These are phyloP conservation scores for Tyrophagus putrescentiae DNA, from an alignment of 1,140 invertebrate species.

Conservation along the genomic window DNA sequence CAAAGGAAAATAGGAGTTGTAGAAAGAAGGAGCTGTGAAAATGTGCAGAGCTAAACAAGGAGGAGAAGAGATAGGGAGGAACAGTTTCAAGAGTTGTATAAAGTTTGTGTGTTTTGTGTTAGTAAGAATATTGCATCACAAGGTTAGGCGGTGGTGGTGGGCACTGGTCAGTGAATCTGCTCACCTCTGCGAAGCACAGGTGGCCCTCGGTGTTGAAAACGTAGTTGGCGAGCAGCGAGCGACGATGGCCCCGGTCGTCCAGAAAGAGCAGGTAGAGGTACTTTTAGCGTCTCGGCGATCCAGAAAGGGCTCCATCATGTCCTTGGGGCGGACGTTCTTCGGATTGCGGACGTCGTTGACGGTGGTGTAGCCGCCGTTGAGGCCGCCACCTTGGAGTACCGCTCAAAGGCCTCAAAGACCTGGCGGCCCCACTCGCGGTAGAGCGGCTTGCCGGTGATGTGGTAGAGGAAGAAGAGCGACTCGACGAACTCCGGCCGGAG, in stretches of 20 bases:
- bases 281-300: constrained; percentile 77
- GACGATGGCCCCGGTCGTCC: constrained; percentile 47
- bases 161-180: neutral
- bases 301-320: constrained; percentile 91
- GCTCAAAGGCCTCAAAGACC: constrained; percentile 34
- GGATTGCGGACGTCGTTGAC: constrained; percentile 69
- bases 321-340: constrained; percentile 54
- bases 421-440: constrained; percentile 93
- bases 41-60: no score
- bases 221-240: constrained; percentile 61
- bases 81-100: no score
- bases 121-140: no score
- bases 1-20: no score
- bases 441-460: constrained; percentile 69
- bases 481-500: constrained; percentile 83
- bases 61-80: no score
- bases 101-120: no score
- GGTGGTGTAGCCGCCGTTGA: constrained; percentile 66
- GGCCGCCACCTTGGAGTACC: constrained; percentile 31
- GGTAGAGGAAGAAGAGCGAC: constrained; percentile 82
- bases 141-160: neutral
- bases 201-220: constrained; percentile 86
- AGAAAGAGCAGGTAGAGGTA: constrained; percentile 82
- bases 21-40: no score
- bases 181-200: constrained; percentile 51